Conservation (phyloP, 1,140 invertebrate species). For the Trachymyrmex septentrionalis region DNA sequence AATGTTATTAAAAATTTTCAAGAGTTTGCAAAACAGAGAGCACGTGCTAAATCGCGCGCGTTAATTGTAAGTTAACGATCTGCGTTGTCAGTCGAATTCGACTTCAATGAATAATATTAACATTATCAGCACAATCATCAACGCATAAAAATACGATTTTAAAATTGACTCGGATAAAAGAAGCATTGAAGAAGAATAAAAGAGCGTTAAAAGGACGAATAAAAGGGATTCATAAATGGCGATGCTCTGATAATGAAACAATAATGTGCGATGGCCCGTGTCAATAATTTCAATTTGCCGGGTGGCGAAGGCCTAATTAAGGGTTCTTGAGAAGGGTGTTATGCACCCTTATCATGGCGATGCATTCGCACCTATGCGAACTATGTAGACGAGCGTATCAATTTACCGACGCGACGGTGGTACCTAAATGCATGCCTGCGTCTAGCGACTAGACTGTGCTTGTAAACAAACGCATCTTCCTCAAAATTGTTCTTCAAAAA, state of each 20-base stretch:
- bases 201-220: constrained; percentile 66
- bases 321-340: constrained; percentile 44
- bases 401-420: background rate
- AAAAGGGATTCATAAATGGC: constrained; percentile 64
- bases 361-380: constrained; percentile 37
- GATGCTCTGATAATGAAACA: constrained; percentile 77
- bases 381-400: constrained; percentile 21
- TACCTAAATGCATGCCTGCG: background rate
- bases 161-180: constrained; percentile 41
- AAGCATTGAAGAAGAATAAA: constrained; percentile 32
- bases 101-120: background rate
- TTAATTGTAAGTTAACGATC: background rate
- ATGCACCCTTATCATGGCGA: background rate
- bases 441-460: background rate
- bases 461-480: background rate
- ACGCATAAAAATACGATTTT: constrained; percentile 12
- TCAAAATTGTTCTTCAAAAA: background rate
- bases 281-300: constrained; percentile 79
- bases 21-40: background rate
- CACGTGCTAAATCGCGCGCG: background rate
- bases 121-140: background rate
- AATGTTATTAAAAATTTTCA: background rate
- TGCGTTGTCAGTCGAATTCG: background rate
- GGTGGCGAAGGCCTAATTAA: background rate
- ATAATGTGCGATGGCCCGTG: constrained; percentile 74